Base-by-base conservation (phyloP, 2,888 invertebrate genomes). In the Strigamia crassipes region DNA sequence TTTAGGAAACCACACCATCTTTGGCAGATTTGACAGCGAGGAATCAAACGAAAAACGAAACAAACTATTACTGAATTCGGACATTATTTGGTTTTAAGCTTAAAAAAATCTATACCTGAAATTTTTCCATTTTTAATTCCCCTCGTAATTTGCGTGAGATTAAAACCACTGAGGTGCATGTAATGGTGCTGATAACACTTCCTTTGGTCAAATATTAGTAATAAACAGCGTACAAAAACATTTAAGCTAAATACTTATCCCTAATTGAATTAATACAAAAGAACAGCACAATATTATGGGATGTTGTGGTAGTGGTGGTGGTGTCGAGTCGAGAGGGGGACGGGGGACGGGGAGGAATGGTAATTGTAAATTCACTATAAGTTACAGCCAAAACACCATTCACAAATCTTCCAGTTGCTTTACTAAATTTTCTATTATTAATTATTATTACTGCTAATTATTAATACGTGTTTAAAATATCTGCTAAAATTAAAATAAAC, bases 191-290 rank as follows among this genome's bases (percentile, higher is more conserved):
- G 73, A 31, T 73, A 31, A 73, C 73, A 73, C 27, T 73, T 27
- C 73, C 73, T 73, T 73, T 73, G 56, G 56, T 73, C 73, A 73
- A 31, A 31, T 73, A 73, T 73, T 73, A 31, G 73, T 73, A 56
- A n/a, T 56, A 56, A 56, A 56, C 27, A 27, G 73, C 23, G 73
- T 73, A 73, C 31, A 73, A 73, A 73, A 73, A 73, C 73, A 73
- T n/a, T 31, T 31, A 73, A 27, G 12, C 31, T 73, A 73, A 73
- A 31, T 73, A 73, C 31, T 73, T 31, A 31, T 73, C 56, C 56
- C 73, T 73, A 73, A 73, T 73, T 73, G 31, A 73, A 73, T 73
- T 73, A 73, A 73, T 73, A 31, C 31, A 31, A 73, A 73, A 31
- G 73, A 73, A 73, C 61, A 73, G 73, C 73, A 73, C 31, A 12